phyloP scores from a whole-genome alignment of 1,140 invertebrate genomes.

The Lasaia peninsularis region DNA sequence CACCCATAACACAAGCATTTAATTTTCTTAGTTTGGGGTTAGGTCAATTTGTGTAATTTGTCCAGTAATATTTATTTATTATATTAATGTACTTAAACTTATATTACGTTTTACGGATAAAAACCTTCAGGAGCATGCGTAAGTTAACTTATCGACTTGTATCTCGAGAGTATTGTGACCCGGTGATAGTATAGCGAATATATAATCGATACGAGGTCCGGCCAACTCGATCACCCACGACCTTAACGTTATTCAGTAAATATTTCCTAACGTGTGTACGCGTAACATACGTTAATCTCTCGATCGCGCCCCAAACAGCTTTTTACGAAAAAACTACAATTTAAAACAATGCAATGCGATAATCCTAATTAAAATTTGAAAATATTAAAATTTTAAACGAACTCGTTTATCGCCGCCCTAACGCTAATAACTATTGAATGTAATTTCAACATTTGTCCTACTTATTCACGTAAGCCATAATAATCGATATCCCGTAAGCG shows the following conservation, averaged over 20 bases:
- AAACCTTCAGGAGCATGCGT: too few relatives aligned
- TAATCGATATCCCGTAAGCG: conserved; percentile 42
- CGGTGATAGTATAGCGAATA: too few relatives aligned
- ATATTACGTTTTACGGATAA: too few relatives aligned
- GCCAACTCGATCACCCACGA: not conserved
- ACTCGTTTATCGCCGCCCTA: conserved; percentile 14
- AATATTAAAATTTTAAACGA: conserved; percentile 7
- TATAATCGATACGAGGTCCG: not conserved
- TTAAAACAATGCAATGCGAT: conserved; percentile 2
- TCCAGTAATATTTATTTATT: too few relatives aligned
- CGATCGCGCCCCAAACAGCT: not conserved
- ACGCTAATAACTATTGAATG: conserved; percentile 29
- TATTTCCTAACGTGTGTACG: not conserved
- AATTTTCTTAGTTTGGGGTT: too few relatives aligned
- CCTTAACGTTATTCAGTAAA: too few relatives aligned
- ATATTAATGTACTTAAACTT: too few relatives aligned
- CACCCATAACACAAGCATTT: too few relatives aligned
- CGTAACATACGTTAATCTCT: not conserved
- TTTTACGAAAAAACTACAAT: conserved; percentile 2
- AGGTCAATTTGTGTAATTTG: too few relatives aligned
- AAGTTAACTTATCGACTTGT: too few relatives aligned
- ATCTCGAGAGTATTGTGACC: too few relatives aligned
- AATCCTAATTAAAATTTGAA: conserved; percentile 12
- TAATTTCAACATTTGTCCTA: conserved; percentile 49
- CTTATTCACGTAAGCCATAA: conserved; percentile 49